These are phyloP conservation scores for Grammomys dolichurus DNA, from an alignment of 2,113 vertebrate species.

Conservation along the genomic window DNA sequence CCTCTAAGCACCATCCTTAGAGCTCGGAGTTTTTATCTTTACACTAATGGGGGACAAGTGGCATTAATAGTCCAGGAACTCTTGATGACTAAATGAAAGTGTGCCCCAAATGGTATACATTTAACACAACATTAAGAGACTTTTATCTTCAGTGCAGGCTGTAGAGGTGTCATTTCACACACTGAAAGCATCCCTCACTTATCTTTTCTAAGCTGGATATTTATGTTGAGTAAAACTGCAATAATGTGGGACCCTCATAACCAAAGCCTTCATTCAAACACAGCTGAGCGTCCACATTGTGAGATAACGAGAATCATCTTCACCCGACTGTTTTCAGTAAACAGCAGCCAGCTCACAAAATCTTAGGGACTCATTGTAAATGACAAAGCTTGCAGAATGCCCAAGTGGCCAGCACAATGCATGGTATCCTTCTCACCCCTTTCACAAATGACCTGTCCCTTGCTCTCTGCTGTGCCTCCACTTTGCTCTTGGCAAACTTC, in stretches of 20 bases:
- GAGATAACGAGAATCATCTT: background rate
- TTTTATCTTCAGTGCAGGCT: background rate
- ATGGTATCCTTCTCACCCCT: background rate
- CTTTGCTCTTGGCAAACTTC: background rate
- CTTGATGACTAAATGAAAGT: background rate
- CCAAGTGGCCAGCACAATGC: background rate
- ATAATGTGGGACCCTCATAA: background rate
- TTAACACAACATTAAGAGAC: background rate
- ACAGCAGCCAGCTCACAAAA: background rate
- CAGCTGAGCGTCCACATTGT: background rate
- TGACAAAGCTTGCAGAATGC: background rate
- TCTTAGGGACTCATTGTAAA: background rate
- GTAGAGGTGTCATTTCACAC: background rate
- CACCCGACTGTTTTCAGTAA: background rate
- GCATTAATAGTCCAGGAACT: background rate
- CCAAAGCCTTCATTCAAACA: constrained; percentile 11
- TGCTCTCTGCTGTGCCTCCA: background rate
- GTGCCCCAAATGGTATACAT: background rate
- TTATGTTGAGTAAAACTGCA: constrained; percentile 16
- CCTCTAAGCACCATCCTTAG: background rate
- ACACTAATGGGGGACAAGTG: background rate
- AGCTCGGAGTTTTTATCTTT: constrained; percentile 10
- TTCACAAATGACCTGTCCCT: background rate
- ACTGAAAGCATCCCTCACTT: background rate
- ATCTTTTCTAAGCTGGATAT: constrained; percentile 9